A percentile compares a stretch with the other conserved stretches of the same genome.
Evolutionary conservation across 2,888 invertebrate species (phyloP).

Genomic region (Drosophila mayaguana): DNA sequence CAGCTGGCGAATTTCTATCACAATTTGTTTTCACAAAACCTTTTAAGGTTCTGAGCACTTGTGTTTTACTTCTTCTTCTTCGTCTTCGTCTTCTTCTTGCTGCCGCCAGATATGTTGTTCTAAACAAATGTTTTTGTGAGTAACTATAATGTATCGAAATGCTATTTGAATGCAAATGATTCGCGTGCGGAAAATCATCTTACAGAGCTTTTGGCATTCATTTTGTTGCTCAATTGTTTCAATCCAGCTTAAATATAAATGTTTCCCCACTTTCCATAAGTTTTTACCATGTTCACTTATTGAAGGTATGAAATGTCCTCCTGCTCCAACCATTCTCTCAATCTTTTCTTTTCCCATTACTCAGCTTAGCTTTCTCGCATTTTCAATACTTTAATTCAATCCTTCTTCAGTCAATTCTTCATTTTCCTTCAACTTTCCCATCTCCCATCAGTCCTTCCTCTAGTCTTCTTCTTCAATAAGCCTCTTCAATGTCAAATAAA

Average conservation of each 20-base stretch:
- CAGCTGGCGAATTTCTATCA: constrained; percentile 7
- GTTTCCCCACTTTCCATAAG: too few relatives aligned
- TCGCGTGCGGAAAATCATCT: not conserved
- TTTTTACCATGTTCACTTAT: too few relatives aligned
- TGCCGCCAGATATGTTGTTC: not conserved
- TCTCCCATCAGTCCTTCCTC: not conserved
- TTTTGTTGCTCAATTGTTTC: not conserved
- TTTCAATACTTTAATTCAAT: too few relatives aligned
- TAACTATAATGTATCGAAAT: not conserved
- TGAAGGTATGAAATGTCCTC: too few relatives aligned
- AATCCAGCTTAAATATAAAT: too few relatives aligned
- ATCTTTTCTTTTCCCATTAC: too few relatives aligned
- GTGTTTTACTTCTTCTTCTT: not conserved
- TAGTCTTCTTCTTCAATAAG: not conserved
- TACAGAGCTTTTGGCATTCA: not conserved
- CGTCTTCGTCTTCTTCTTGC: not conserved
- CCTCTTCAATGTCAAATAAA: not conserved
- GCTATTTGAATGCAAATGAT: not conserved
- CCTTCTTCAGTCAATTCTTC: not conserved
- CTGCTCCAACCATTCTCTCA: too few relatives aligned
- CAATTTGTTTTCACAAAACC: constrained; percentile 1
- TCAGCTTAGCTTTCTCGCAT: too few relatives aligned
- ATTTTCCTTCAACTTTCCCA: not conserved
- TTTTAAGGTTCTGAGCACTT: not conserved
- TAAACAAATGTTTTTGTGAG: not conserved